These are phyloP conservation scores for Mesorhabditis spiculigera DNA, from an alignment of 2,888 invertebrate species.

Conservation along the genomic window DNA sequence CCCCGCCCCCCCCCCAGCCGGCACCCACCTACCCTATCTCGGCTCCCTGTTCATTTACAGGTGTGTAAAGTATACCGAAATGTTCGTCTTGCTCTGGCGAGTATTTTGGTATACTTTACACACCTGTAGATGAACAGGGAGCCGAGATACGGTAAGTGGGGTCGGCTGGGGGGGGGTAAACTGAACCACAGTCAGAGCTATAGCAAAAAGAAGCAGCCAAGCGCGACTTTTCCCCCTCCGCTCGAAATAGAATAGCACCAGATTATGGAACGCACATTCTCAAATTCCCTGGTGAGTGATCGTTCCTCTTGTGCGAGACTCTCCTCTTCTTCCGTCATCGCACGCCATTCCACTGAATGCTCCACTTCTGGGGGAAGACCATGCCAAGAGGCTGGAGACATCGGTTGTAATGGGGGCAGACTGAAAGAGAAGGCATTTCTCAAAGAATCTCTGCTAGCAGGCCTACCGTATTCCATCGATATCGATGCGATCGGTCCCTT, in stretches of 20 bases:
- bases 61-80: too few relatives aligned
- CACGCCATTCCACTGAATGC: conserved; percentile 67
- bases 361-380: conserved; percentile 21
- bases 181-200: too few relatives aligned
- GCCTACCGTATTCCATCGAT: background rate
- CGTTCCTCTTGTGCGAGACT: conserved; percentile 66
- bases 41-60: too few relatives aligned
- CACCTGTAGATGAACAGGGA: too few relatives aligned
- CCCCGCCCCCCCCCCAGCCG: too few relatives aligned
- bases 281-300: conserved; percentile 67
- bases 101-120: too few relatives aligned
- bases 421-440: background rate
- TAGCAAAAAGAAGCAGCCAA: background rate
- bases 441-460: too few relatives aligned
- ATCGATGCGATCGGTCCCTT: background rate
- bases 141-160: too few relatives aligned
- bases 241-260: background rate
- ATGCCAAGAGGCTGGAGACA: background rate
- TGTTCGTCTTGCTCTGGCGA: too few relatives aligned
- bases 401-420: background rate
- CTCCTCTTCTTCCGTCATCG: conserved; percentile 62
- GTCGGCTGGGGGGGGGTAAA: too few relatives aligned
- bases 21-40: too few relatives aligned
- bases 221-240: background rate
- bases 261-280: conserved; percentile 45